A percentile compares a stretch with the other conserved stretches of the same genome.
These are phyloP conservation scores for Bicyclus anynana DNA, from an alignment of 1,140 invertebrate species.

Conservation along the genomic window DNA sequence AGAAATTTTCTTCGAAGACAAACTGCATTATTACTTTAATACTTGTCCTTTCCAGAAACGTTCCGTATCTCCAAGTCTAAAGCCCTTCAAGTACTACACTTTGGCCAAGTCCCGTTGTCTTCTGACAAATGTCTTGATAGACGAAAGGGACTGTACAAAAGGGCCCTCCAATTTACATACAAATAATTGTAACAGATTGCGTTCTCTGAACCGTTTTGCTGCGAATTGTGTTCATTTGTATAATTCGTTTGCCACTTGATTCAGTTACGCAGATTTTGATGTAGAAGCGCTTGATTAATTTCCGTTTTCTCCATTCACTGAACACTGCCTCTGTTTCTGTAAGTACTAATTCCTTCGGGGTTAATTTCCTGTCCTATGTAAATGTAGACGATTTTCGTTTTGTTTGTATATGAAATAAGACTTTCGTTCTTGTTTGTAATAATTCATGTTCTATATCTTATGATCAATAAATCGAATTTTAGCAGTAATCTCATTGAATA, in stretches of 20 bases:
- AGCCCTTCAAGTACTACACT: conserved; percentile 16
- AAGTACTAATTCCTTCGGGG: not conserved
- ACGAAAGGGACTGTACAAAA: conserved; percentile 24
- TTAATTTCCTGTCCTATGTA: not conserved
- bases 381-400: no score
- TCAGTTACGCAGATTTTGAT: conserved; percentile 31
- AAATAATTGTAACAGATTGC: conserved; percentile 52
- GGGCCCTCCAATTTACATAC: conserved; percentile 54
- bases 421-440: no score
- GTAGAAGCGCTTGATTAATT: conserved; percentile 27
- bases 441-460: no score
- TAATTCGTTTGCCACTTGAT: conserved; percentile 35
- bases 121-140: conserved; percentile 24
- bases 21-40: not conserved
- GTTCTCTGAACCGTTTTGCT: conserved; percentile 28
- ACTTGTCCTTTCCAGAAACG: conserved; percentile 12
- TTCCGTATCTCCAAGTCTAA: conserved; percentile 13
- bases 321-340: conserved; percentile 6
- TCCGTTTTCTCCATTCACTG: conserved; percentile 22
- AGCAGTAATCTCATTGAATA: no score
- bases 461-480: no score
- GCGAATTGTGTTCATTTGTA: conserved; percentile 39
- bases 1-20: not conserved
- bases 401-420: no score
- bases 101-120: conserved; percentile 22